Percentiles rank a stretch among this genome's conserved stretches.
These are phyloP conservation scores for Hycleus cichorii DNA, from an alignment of 1,140 invertebrate species.

Conservation along the genomic window DNA sequence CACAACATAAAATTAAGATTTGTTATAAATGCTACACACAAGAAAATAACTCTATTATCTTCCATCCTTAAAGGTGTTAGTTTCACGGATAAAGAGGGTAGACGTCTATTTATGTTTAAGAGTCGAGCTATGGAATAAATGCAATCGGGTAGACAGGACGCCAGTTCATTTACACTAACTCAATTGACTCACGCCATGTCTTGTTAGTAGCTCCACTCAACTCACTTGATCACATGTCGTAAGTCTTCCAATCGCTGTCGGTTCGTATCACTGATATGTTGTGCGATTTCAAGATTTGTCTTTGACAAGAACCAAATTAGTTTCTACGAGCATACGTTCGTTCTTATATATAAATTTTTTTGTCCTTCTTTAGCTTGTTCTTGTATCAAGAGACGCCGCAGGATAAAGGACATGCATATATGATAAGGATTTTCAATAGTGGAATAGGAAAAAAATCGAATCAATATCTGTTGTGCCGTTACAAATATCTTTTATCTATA, in stretches of 20 bases:
- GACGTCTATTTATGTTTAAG: not conserved
- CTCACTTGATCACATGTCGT: slow-evolving; percentile 29
- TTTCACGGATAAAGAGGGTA: too few species aligned
- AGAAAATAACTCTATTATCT: not conserved
- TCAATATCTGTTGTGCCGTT: too few species aligned
- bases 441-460: too few species aligned
- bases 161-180: slow-evolving; percentile 31
- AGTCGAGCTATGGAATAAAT: slow-evolving; percentile 21
- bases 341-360: not conserved
- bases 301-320: slow-evolving; percentile 22
- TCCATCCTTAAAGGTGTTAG: not conserved
- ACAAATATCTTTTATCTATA: too few species aligned
- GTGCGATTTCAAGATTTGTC: slow-evolving; percentile 16
- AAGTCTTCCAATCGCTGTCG: slow-evolving; percentile 25
- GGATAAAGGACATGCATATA: too few species aligned
- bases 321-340: slow-evolving; percentile 7
- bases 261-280: slow-evolving; percentile 15
- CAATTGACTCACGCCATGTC: slow-evolving; percentile 30
- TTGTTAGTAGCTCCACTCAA: slow-evolving; percentile 23
- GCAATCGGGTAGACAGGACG: slow-evolving; percentile 28
- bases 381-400: too few species aligned
- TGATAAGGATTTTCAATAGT: too few species aligned
- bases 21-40: too few species aligned
- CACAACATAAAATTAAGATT: too few species aligned
- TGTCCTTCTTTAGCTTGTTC: too few species aligned